Evolutionary conservation across 2,113 vertebrate genomes (phyloP).

Genomic region (Bos javanicus): DNA sequence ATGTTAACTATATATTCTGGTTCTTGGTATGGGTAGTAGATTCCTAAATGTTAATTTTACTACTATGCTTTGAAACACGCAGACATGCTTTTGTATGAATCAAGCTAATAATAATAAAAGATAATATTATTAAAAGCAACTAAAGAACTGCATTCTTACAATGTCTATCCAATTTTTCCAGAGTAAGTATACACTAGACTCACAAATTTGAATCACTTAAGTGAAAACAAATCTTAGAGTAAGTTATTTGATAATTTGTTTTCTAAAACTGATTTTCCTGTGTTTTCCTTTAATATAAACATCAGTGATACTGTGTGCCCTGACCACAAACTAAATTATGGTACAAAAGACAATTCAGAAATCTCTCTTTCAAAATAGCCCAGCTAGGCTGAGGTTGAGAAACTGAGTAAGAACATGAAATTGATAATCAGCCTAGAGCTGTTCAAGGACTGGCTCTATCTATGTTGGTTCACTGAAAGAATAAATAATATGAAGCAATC

Average conservation of each 20-base stretch:
- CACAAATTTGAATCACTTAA: not conserved
- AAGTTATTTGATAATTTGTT: not conserved
- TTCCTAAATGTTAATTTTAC: not conserved
- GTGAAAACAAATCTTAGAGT: not conserved
- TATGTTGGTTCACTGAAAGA: not conserved
- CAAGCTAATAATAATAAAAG: not conserved
- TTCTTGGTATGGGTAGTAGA: not conserved
- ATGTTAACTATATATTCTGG: not conserved
- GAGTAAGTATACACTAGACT: not conserved
- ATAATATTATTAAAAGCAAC: not conserved
- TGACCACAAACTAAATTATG: not conserved
- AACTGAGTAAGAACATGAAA: not conserved
- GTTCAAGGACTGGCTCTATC: not conserved
- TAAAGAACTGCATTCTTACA: not conserved
- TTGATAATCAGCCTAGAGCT: not conserved
- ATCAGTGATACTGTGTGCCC: not conserved
- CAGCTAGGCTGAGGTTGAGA: not conserved
- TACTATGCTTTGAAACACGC: not conserved
- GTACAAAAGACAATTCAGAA: not conserved
- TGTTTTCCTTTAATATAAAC: not conserved
- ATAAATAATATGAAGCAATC: not conserved
- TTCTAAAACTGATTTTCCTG: constrained; percentile 14
- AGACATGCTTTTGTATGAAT: not conserved
- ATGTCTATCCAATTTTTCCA: not conserved
- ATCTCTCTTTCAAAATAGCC: not conserved